Base-by-base conservation (phyloP, 2,113 vertebrate genomes). In the Emydura subglobosa region DNA sequence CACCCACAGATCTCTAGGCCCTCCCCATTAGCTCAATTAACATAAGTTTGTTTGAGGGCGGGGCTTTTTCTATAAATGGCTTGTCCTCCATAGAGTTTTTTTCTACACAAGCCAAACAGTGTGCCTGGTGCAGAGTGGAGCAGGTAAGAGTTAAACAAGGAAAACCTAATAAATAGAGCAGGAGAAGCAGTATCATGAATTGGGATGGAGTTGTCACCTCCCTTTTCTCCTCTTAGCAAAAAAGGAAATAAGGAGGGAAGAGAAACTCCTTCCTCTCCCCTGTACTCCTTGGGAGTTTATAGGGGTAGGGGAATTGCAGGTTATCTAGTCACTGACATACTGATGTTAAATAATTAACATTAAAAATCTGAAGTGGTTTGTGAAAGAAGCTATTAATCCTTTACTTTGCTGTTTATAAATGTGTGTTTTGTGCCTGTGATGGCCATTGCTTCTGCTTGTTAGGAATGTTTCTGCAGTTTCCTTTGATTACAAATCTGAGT, bases 401-500 rank as follows among this genome's bases (percentile, higher is more conserved):
- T 47, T 47, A 47, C 24, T 10, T 27, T 78, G 74, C 12, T 78
- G 12, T 47, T 44, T 47, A 47, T 24, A 27, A 78, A 47, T 24
- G 14, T 78, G 11, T 78, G 3, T 78, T 78, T 78, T 78, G 74
- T 47, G 12, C 47, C 24, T 44, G 24, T 44, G 74, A 47, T 29
- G 24, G 24, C 25, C 25, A 25, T 78, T 44, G 14, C 24, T 25
- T 92, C 59, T 85, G 59, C 83, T 51, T 90, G 31, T 84, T 94
- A 82, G 91, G 72, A n/a, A 42, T 49, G 78, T 85, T 79, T 72
- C 59, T 14, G 34, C 25, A 24, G 83, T 82, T 47, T 55, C 89
- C 51, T 90, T 86, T 68, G 54, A 7, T 44, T 74, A 24, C 16
- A 51, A 79, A 47, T 82, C 55, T 53, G 74, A 25, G 39, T 19